Conservation (phyloP, 1,140 invertebrate species). For the Drosophila sproati region DNA sequence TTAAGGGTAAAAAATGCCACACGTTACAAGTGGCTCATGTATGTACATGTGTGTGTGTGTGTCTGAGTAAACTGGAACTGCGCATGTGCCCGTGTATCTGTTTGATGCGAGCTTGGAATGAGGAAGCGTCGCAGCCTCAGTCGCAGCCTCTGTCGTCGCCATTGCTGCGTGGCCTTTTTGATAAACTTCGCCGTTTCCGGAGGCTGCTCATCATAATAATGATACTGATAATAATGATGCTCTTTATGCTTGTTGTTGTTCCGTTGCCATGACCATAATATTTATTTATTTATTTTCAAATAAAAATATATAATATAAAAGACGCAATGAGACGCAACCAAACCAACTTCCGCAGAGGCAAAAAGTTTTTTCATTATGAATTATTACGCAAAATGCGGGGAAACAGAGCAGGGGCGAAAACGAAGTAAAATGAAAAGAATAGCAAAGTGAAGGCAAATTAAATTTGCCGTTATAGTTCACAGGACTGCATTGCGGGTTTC, state of each 20-base stretch:
- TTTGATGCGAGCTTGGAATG: conserved; percentile 26
- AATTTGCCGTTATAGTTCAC: conserved; percentile 52
- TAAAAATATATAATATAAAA: conserved; percentile 66
- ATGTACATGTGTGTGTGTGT: conserved; percentile 25
- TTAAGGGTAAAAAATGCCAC: conserved; percentile 62
- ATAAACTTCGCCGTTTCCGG: conserved; percentile 67
- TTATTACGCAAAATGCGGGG: conserved; percentile 63
- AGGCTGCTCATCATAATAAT: conserved; percentile 56
- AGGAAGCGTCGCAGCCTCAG: conserved; percentile 38
- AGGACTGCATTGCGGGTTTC: conserved; percentile 58
- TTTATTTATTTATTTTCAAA: conserved; percentile 82
- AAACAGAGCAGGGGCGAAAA: neutral
- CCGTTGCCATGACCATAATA: conserved; percentile 57
- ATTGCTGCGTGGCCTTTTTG: conserved; percentile 77
- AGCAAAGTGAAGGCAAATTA: conserved; percentile 38
- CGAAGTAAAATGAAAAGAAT: neutral
- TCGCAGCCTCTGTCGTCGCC: conserved; percentile 41
- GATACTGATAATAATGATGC: conserved; percentile 54
- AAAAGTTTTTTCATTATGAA: conserved; percentile 81
- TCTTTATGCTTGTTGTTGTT: conserved; percentile 9
- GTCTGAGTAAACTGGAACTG: conserved; percentile 31
- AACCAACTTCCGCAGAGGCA: conserved; percentile 18
- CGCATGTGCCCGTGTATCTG: conserved; percentile 63
- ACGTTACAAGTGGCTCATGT: conserved; percentile 44
- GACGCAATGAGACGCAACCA: conserved; percentile 37